phyloP scores from a whole-genome alignment of 2,113 vertebrate species.

The Odobenus rosmarus region DNA sequence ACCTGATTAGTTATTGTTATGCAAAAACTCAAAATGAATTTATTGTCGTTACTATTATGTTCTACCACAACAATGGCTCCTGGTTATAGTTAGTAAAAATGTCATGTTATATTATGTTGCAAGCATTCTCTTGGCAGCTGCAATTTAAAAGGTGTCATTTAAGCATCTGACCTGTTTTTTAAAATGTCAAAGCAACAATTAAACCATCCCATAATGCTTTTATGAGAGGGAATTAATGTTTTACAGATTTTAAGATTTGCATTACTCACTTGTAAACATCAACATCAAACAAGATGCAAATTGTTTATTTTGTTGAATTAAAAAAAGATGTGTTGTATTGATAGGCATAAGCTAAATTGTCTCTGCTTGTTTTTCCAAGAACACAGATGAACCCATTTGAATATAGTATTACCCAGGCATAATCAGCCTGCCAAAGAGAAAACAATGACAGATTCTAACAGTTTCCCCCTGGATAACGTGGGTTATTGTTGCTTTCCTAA shows the following conservation, averaged over 20 bases:
- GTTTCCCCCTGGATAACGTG: neutral
- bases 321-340: constrained; percentile 26
- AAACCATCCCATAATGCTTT: constrained; percentile 56
- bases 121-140: constrained; percentile 40
- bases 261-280: constrained; percentile 54
- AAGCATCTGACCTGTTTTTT: constrained; percentile 64
- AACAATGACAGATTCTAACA: constrained; percentile 26
- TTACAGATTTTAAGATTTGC: constrained; percentile 63
- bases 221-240: constrained; percentile 49
- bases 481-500: constrained; percentile 9
- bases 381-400: constrained; percentile 51
- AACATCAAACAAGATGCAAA: constrained; percentile 52
- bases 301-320: constrained; percentile 64
- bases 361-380: constrained; percentile 47
- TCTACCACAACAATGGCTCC: constrained; percentile 45
- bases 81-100: constrained; percentile 73
- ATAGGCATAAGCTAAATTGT: constrained; percentile 24
- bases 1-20: constrained; percentile 55
- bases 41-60: constrained; percentile 50
- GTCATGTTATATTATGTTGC: constrained; percentile 53
- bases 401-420: neutral
- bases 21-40: constrained; percentile 34
- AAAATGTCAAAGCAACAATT: constrained; percentile 67
- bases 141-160: constrained; percentile 72
- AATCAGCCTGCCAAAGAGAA: constrained; percentile 24